Base-by-base conservation (phyloP, 92 coral and sea anemone species). In the Epizoanthus fatuus region DNA sequence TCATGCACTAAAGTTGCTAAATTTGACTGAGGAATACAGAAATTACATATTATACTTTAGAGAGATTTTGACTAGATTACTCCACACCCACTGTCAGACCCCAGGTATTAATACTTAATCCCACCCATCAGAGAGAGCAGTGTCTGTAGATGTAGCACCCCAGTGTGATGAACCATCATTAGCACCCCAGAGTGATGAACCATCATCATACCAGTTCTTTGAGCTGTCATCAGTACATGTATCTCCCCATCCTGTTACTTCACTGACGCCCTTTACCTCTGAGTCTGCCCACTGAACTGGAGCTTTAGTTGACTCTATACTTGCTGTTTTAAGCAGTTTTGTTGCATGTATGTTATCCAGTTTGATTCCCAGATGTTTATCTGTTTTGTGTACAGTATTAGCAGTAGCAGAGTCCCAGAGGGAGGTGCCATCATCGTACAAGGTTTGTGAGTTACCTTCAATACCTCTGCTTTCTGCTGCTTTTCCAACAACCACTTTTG, bases 131-230 rank as follows among this genome's bases (percentile, higher is more conserved):
- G 14, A 40, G 0, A 12, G 37, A 0, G 37, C 53, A 17, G 4
- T 2, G 2, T 38, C 3, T 19, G 20, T 16, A 55, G 52, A 75
- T 22, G 69, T 13, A 20, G 82, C n/a, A 60, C 81, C 84, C 95
- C 98, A 94, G 32, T 78, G 54, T 13, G 84, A 81, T 0, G 93
- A 84, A 1, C 95, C 95, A 79, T 92, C 95, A 59, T 94, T 13
- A 12, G 82, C n/a, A 60, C 81, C 84, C 95, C 98, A 94, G 32
- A 82, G 54, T 13, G 84, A 81, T 0, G 93, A 84, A 1, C 95
- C 95, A 79, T 92, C 95, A 59, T 94, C 94, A 79, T 94, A 92
- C 84, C 90, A 87, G 72, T 92, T 94, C n/a, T 86, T 64, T 7
- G 83, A 17, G n/a, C 74, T 42, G 13, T 57, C 78, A 53, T 86